These are phyloP conservation scores for Nomada flava DNA, from an alignment of 2,888 invertebrate genomes.

Conservation along the genomic window DNA sequence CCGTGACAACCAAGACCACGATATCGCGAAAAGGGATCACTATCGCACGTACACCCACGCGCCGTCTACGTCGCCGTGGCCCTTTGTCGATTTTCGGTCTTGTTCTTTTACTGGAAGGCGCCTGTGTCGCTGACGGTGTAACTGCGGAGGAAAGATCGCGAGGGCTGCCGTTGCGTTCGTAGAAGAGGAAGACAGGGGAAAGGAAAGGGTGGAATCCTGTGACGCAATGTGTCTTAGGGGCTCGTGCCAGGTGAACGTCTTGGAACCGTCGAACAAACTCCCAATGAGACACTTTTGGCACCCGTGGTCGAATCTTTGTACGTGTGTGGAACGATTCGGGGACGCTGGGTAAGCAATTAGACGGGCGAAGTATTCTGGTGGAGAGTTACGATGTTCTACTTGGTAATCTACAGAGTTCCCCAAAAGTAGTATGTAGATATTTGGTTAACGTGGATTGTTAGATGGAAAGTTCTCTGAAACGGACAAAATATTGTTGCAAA, in stretches of 20 bases:
- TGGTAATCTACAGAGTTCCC: neutral
- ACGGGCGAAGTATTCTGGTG: conserved; percentile 29
- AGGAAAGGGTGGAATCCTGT: conserved; percentile 52
- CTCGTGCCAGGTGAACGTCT: conserved; percentile 66
- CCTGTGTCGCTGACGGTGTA: conserved; percentile 1
- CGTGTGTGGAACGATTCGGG: conserved; percentile 44
- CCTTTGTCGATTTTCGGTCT: conserved; percentile 71
- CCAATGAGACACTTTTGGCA: conserved; percentile 46
- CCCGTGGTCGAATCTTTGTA: conserved; percentile 56
- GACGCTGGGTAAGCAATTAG: conserved; percentile 36
- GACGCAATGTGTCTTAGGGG: conserved; percentile 63
- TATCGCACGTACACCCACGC: conserved; percentile 7
- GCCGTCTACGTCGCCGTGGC: conserved; percentile 1
- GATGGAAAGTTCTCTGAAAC: conserved; percentile 21
- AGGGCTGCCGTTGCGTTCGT: neutral
- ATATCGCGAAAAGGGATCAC: conserved; percentile 15
- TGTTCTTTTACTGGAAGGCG: conserved; percentile 51
- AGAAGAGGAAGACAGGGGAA: conserved; percentile 10
- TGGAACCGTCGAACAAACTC: conserved; percentile 47
- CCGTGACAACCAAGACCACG: conserved; percentile 6
- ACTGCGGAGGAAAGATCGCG: neutral
- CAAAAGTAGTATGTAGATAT: conserved; percentile 29
- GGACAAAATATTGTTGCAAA: conserved; percentile 12
- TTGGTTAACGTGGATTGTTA: conserved; percentile 30
- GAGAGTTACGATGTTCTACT: conserved; percentile 42